Conservation (phyloP, 1,140 invertebrate species). For the Tribolium madens region DNA sequence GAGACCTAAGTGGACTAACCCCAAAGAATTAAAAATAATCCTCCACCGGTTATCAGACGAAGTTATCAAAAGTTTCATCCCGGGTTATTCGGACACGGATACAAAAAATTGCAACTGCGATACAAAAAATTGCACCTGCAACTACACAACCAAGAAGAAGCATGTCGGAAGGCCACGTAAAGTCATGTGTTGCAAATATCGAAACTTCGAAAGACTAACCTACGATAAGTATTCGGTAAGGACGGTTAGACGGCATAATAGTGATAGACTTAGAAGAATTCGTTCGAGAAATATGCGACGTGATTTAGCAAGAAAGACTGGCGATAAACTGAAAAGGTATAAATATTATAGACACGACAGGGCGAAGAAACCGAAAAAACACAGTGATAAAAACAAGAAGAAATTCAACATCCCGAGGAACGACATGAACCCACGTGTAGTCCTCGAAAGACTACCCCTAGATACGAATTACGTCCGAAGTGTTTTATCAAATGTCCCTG, state of each 20-base stretch:
- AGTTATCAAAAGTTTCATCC: constrained; percentile 24
- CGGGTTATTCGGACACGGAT: not conserved
- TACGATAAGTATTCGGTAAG: constrained; percentile 13
- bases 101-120: not conserved
- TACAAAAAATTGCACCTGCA: not conserved
- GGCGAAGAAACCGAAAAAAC: constrained; percentile 6
- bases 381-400: not conserved
- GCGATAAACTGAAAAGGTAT: constrained; percentile 9
- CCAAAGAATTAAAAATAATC: constrained; percentile 21
- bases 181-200: constrained; percentile 21
- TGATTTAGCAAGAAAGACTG: constrained; percentile 10
- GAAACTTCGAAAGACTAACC: not conserved
- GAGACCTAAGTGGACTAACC: not conserved
- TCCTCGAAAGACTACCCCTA: constrained; percentile 52
- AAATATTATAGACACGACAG: constrained; percentile 1
- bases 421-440: constrained; percentile 49
- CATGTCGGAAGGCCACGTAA: not conserved
- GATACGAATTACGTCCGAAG: constrained; percentile 47
- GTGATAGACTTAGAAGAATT: constrained; percentile 6
- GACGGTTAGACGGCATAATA: not conserved
- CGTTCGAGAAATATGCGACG: not conserved
- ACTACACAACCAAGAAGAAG: not conserved
- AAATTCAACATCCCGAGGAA: not conserved
- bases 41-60: constrained; percentile 3
- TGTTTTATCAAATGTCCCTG: constrained; percentile 68